Conservation (phyloP, 2,888 invertebrate species). For the Amphiduros pacificus region DNA sequence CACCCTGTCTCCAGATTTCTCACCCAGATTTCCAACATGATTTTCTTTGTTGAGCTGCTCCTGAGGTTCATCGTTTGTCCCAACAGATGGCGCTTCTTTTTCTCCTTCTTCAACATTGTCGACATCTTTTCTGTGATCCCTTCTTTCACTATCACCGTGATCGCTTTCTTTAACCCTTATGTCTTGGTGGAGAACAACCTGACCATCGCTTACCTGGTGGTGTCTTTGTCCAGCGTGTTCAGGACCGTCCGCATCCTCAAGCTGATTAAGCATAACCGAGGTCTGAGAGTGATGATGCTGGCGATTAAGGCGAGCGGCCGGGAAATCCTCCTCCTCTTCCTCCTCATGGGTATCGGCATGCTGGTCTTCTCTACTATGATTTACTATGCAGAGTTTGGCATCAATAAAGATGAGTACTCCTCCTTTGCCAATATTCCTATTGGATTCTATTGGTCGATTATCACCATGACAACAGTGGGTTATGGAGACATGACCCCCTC, state of each 20-base stretch:
- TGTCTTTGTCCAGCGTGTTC: constrained; percentile 15
- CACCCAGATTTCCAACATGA: neutral
- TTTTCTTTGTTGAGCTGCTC: neutral
- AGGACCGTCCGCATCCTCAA: constrained; percentile 19
- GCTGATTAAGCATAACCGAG: constrained; percentile 14
- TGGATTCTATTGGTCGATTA: constrained; percentile 22
- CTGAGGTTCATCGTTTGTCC: neutral
- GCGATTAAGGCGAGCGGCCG: constrained; percentile 14
- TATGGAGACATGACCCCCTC: constrained; percentile 19
- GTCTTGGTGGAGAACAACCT: constrained; percentile 1
- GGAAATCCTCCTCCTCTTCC: constrained; percentile 18
- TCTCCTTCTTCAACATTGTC: neutral
- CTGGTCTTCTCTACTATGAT: constrained; percentile 20
- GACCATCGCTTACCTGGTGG: neutral
- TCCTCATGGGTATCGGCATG: constrained; percentile 21
- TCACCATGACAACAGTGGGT: constrained; percentile 26
- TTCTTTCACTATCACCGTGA: neutral
- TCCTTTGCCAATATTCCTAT: constrained; percentile 18
- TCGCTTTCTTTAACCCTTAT: neutral
- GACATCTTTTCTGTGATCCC: neutral
- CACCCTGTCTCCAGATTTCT: neutral
- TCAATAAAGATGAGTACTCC: constrained; percentile 17
- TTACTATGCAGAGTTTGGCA: constrained; percentile 24
- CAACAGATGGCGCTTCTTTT: neutral
- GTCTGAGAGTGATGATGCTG: constrained; percentile 15